Evolutionary conservation across 37 sponge, comb jelly and placozoan genomes (phyloP), one percentile per base, ranked within the genome.

Genomic region (Halisarca cf. caerulea): DNA sequence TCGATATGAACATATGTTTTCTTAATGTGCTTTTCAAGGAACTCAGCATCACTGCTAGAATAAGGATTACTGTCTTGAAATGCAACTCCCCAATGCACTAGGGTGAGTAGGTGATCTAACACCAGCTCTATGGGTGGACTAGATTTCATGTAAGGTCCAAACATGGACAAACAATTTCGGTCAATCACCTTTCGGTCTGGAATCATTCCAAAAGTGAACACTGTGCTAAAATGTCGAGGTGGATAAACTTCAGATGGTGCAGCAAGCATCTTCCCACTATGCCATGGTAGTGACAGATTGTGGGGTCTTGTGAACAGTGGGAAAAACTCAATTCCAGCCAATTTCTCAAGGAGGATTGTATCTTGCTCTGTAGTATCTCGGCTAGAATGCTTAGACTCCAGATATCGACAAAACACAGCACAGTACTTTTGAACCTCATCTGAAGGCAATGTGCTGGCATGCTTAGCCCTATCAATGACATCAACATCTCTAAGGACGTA

Each of bases 201-300:
- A 61, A 78, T 34, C 34, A 33, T 15, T 11, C 79, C 47, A 35
- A 85, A 57, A 37, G 83, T 54, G 28, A 90, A 90, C 33, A 86
- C 81, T 14, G 86, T 30, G 35, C 21, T 9, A 20, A 30, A 6
- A 0, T 60, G 41, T 2, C 45, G 3, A 35, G 79, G 74, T 3
- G 60, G 14, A 42, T 78, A 83, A 1, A 83, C 58, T 69, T 83
- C 61, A n/a, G 40, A 34, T 40, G 91, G 91, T 34, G 21, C 27
- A 18, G 54, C 42, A 69, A 79, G 64, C 0, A 23, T n/a, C 35
- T 51, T 41, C n/a, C 27, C 36, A 25, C 2, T 28, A 15, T 75
- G 23, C 90, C 90, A 89, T 15, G 85, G 82, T 34, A 89, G n/a
- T 18, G 68, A 20, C 8, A 80, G 5, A 36, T 60, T n/a, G 40